Base-by-base conservation (phyloP, 2,797 vertebrate species). In the Psittacula echo region DNA sequence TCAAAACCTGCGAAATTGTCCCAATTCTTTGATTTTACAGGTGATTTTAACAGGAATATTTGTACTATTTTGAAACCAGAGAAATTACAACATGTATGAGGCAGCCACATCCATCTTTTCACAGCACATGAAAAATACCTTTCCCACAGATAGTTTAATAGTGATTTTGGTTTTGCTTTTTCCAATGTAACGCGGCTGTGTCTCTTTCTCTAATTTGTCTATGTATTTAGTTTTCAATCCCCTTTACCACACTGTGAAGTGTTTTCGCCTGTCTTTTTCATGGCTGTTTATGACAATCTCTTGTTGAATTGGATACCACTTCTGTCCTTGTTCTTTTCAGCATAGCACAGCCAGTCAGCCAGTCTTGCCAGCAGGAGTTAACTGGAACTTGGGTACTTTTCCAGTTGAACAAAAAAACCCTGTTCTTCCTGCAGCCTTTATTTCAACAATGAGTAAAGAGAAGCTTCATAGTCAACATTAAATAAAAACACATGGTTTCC, bases 401-500 rank as follows among this genome's bases (percentile, higher is more conserved):
- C 85, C 60, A 87, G 39, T 16, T 62, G 37, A 89, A 81, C 66
- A 26, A 78, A 17, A 91, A 88, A 93, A 34, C 2, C 48, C 29
- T 66, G 11, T 66, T 81, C 58, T 85, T 94, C 51, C 41, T 64
- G n/a, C 45, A 84, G 64, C 41, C 30, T 45, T 7, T 41, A 34
- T 73, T 93, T 86, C 77, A 81, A n/a, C 50, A 84, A 66, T 18
- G 23, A 81, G 29, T 72, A 62, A 65, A 93, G 47, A 72, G 16
- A 75, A 62, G 51, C 76, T 76, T 82, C 73, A 51, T 79, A 76
- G 44, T 60, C 74, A 90, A 53, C 26, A 71, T 30, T 84, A 82
- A 95, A 92, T 70, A 66, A 87, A 90, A 93, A 21, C 34, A 89
- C 44, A 73, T 45, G 23, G 15, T 86, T 93, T 94, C 37, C 74